These are phyloP conservation scores for Galaxias olidus DNA, from an alignment of 2,797 vertebrate genomes.

Conservation along the genomic window DNA sequence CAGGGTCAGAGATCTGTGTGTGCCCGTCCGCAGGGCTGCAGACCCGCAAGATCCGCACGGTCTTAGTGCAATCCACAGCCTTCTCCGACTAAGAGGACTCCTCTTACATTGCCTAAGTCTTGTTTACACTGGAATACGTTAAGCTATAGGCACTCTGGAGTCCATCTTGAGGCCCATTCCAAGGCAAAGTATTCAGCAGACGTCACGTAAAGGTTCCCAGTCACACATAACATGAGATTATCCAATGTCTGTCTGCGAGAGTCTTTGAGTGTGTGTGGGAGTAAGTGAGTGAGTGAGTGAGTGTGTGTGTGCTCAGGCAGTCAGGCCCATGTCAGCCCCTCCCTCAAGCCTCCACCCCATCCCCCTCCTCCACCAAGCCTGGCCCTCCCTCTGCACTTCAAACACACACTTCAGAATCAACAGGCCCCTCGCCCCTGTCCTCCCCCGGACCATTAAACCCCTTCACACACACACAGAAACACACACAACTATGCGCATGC, in stretches of 20 bases:
- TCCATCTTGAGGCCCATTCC: too few relatives aligned
- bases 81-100: background rate
- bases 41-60: background rate
- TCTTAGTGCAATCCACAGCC: background rate
- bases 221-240: constrained; percentile 26
- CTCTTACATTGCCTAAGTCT: background rate
- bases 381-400: background rate
- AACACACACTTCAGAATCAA: constrained; percentile 18
- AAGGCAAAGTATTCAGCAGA: background rate
- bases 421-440: constrained; percentile 2
- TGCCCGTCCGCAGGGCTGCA: background rate
- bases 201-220: constrained; percentile 21
- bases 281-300: constrained; percentile 30
- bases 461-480: background rate
- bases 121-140: too few relatives aligned
- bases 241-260: constrained; percentile 13
- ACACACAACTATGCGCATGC: too few relatives aligned
- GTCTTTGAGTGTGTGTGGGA: constrained; percentile 21
- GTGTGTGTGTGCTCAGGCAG: constrained; percentile 1
- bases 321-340: constrained; percentile 6
- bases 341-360: background rate
- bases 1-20: background rate
- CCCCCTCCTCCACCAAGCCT: background rate
- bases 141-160: too few relatives aligned
- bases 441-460: background rate